Evolutionary conservation across 1,140 invertebrate species (phyloP), one percentile per base, ranked within the genome.

Genomic region (Aphaenogaster ashmeadi): DNA sequence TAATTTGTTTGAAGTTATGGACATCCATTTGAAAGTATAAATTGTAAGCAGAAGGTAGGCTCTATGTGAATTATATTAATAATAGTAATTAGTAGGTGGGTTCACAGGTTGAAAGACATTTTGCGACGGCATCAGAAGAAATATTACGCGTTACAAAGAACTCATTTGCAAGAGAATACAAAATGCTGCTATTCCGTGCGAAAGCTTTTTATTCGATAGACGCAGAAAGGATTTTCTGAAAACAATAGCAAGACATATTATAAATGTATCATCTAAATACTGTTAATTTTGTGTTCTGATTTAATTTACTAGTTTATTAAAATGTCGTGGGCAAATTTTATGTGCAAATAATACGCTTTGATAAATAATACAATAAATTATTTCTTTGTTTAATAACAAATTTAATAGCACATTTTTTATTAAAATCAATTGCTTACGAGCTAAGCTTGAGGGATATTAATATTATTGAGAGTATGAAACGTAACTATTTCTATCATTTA

Each of bases 1-100:
- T 56, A 81, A 71, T 71, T 67, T 54, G 47, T 18, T 27, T 71
- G 9, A 33, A 81, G 33, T 58, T 33, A 27, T 36, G 71, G 13
- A 27, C 6, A 0, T 41, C 4, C 18, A 52, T 74, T 84, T 60
- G 54, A 60, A 62, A 75, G 41, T 74, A 44, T 56, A 27, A 84
- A 62, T 75, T 60, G 47, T 36, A 47, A 36, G 13, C 7, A 21
- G 33, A 36, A 54, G 44, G 15, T 33, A 47, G 38, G 18, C 54
- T 27, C 5, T 27, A 54, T 15, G 21, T 3, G 38, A 83, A 74
- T 69, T 81, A 67, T 69, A 47, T 47, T 58, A 69, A 83, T 47
- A 38, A 44, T 60, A 60, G 67, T 38, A 83, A 83, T 83, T 75
- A 75, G 18, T 54, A 84, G 21, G n/a, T 41, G 27, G n/a, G 75